Percentiles rank a stretch among this genome's conserved stretches.
Conservation (phyloP, 2,888 invertebrate genomes). For the Phortica magna region DNA sequence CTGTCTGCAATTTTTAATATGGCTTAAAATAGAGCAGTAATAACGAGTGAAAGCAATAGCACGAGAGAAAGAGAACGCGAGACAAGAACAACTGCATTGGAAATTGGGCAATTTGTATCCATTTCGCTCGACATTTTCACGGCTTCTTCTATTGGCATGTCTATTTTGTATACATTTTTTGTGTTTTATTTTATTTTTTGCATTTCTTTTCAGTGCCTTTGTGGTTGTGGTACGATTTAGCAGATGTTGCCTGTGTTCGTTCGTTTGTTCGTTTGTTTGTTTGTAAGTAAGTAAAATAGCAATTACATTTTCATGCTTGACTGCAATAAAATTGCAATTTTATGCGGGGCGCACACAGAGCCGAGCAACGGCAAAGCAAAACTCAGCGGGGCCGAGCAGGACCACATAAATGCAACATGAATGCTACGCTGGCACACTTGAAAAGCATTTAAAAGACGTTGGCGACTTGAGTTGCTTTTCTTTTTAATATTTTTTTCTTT, state of each 20-base stretch:
- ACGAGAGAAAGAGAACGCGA: neutral
- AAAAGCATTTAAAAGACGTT: constrained; percentile 51
- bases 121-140: neutral
- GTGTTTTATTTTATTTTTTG: neutral
- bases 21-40: neutral
- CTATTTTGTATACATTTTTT: neutral
- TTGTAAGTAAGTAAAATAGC: constrained; percentile 57
- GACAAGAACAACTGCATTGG: neutral
- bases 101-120: constrained; percentile 30
- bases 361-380: neutral
- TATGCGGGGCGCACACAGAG: constrained; percentile 57
- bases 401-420: constrained; percentile 10
- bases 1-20: constrained; percentile 11
- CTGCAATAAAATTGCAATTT: constrained; percentile 72
- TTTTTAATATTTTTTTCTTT: neutral
- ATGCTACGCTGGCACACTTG: constrained; percentile 32
- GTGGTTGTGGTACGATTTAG: neutral
- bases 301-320: constrained; percentile 71
- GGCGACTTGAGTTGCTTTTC: constrained; percentile 11
- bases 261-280: neutral
- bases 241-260: too few species aligned
- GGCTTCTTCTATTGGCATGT: neutral
- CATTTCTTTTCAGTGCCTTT: neutral
- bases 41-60: neutral
- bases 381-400: neutral